phyloP scores from a whole-genome alignment of 2,797 vertebrate genomes.

The Apodemus agrarius region DNA sequence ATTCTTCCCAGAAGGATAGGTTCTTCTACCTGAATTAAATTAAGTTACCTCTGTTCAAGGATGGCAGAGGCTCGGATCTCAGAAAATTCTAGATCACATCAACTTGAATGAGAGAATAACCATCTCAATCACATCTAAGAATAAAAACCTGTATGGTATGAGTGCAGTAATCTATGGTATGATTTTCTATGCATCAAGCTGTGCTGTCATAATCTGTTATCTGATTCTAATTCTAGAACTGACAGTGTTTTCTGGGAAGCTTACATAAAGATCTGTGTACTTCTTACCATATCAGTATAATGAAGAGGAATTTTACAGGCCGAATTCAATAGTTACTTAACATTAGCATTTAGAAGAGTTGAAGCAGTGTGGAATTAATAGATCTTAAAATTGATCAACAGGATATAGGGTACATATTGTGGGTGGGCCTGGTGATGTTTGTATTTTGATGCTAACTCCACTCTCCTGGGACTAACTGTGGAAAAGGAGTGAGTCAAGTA shows the following conservation, averaged over 20 bases:
- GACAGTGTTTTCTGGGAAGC: background rate
- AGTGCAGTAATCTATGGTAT: rapidly evolving
- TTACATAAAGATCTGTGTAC: background rate
- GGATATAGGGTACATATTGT: too few relatives aligned
- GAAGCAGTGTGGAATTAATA: background rate
- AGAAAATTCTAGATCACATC: background rate
- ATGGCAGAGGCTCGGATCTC: too few relatives aligned
- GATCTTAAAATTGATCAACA: background rate
- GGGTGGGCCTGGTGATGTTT: too few relatives aligned
- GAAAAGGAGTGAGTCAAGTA: too few relatives aligned
- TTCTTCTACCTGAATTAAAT: background rate
- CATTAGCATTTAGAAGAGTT: background rate
- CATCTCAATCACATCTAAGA: too few relatives aligned
- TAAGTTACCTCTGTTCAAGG: too few relatives aligned
- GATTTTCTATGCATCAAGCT: too few relatives aligned
- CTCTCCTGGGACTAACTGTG: too few relatives aligned
- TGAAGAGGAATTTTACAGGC: too few relatives aligned
- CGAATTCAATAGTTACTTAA: background rate
- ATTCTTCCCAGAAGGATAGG: background rate
- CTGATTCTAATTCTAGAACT: background rate
- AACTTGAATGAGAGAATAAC: background rate
- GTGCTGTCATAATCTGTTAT: background rate
- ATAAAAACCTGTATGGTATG: background rate
- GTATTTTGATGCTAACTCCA: too few relatives aligned
- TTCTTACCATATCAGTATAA: background rate